A percentile compares a stretch with the other conserved stretches of the same genome.
Conservation (phyloP, 1,140 invertebrate genomes). For the Sitophilus oryzae region DNA sequence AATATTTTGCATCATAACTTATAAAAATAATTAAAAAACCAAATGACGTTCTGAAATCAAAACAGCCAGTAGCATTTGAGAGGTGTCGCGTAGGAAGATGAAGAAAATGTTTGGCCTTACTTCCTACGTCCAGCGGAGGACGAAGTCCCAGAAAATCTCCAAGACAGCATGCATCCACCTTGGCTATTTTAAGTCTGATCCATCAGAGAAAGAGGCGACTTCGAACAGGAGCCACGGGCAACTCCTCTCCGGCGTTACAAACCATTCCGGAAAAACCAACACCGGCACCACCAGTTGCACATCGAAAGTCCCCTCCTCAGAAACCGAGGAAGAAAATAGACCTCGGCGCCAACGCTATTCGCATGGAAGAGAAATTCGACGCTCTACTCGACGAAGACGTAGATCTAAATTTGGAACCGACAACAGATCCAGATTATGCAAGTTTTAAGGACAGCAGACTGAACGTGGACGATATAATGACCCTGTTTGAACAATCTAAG, state of each 20-base stretch:
- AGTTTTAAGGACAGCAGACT: conserved; percentile 18
- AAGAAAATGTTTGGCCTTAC: not conserved
- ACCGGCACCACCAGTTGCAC: not conserved
- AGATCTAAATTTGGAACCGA: conserved; percentile 23
- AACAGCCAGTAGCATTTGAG: not conserved
- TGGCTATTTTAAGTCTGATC: conserved; percentile 67
- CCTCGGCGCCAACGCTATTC: conserved; percentile 21
- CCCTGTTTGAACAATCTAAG: conserved; percentile 32
- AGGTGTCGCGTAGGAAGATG: conserved; percentile 28
- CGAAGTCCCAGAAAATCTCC: conserved; percentile 74
- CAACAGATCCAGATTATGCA: conserved; percentile 13
- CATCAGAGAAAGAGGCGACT: conserved; percentile 45
- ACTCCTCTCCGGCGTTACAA: not conserved
- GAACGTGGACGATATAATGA: conserved; percentile 30
- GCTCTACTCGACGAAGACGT: conserved; percentile 18
- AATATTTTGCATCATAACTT: no score
- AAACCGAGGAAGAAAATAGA: conserved; percentile 24
- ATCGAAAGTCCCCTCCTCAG: conserved; percentile 6
- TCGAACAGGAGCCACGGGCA: not conserved
- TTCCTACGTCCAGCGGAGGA: conserved; percentile 37
- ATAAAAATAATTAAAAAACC: no score
- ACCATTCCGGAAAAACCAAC: conserved; percentile 23
- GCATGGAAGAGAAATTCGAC: conserved; percentile 30
- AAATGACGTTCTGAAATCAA: no score
- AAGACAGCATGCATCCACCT: conserved; percentile 74